Conservation (phyloP, 2,888 invertebrate species). For the Drosophila formosana region DNA sequence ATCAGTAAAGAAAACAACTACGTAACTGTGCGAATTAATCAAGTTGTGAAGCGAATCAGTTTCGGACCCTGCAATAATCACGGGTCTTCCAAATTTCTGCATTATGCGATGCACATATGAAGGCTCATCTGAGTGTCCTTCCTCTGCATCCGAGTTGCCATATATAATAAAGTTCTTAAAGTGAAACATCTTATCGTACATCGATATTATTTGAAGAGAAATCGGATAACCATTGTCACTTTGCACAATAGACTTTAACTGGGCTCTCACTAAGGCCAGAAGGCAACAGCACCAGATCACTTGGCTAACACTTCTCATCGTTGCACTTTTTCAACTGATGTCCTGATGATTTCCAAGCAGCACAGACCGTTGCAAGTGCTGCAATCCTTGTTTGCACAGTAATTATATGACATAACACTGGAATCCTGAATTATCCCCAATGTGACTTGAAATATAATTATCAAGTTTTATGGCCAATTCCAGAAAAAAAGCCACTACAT, state of each 20-base stretch:
- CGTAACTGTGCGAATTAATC: not conserved
- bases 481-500: not conserved
- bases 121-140: not conserved
- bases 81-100: constrained; percentile 18
- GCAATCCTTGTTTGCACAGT: constrained; percentile 21
- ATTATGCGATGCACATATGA: constrained; percentile 12
- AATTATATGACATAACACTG: constrained; percentile 23
- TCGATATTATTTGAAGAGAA: not conserved
- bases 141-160: not conserved
- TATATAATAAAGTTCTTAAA: constrained; percentile 6
- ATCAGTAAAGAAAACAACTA: not conserved
- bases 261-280: not conserved
- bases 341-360: not conserved
- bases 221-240: not conserved
- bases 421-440: not conserved
- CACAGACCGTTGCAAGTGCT: not conserved
- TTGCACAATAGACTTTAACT: not conserved
- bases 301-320: constrained; percentile 28
- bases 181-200: not conserved
- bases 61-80: constrained; percentile 14
- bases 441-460: not conserved
- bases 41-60: not conserved
- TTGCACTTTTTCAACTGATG: constrained; percentile 24
- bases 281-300: constrained; percentile 13
- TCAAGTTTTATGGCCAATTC: not conserved